Percentiles rank a stretch among this genome's conserved stretches.
These are phyloP conservation scores for Pseudanteris insignis DNA, from an alignment of 2,888 invertebrate genomes.

Conservation along the genomic window DNA sequence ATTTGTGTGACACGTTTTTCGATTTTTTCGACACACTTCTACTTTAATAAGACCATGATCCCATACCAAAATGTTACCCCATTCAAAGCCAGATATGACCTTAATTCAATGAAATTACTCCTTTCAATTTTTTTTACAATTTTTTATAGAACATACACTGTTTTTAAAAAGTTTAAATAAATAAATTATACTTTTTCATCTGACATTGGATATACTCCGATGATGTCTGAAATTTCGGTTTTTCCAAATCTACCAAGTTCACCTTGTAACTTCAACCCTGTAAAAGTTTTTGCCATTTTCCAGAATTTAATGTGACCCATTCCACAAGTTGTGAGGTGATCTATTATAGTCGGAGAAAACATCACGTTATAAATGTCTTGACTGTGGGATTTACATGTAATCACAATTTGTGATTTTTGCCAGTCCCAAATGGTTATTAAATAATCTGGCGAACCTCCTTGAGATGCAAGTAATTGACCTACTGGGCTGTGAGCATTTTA, in stretches of 20 bases:
- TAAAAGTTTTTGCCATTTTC: constrained; percentile 92
- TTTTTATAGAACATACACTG: too few species aligned
- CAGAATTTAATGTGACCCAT: constrained; percentile 87
- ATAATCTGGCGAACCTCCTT: constrained; percentile 87
- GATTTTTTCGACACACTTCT: constrained; percentile 78
- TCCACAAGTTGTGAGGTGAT: constrained; percentile 80
- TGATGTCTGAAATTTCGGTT: constrained; percentile 89
- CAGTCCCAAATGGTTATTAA: constrained; percentile 91
- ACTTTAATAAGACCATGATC: constrained; percentile 88
- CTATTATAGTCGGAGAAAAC: constrained; percentile 84
- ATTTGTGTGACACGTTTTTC: constrained; percentile 79
- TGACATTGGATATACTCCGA: constrained; percentile 84
- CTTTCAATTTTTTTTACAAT: too few species aligned
- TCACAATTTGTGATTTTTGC: constrained; percentile 77
- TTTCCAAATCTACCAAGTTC: constrained; percentile 90
- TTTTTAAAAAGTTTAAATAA: neutral
- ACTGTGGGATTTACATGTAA: constrained; percentile 84
- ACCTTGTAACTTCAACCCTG: constrained; percentile 88
- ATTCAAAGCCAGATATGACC: constrained; percentile 86
- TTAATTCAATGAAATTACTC: constrained; percentile 53
- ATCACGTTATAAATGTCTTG: constrained; percentile 82
- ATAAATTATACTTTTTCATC: constrained; percentile 78
- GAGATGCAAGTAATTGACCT: constrained; percentile 82
- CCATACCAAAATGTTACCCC: constrained; percentile 94
- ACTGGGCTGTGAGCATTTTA: constrained; percentile 71